A percentile compares a stretch with the other conserved stretches of the same genome.
These are phyloP conservation scores for Protodeltote pygarga DNA, from an alignment of 2,888 invertebrate genomes.

Conservation along the genomic window DNA sequence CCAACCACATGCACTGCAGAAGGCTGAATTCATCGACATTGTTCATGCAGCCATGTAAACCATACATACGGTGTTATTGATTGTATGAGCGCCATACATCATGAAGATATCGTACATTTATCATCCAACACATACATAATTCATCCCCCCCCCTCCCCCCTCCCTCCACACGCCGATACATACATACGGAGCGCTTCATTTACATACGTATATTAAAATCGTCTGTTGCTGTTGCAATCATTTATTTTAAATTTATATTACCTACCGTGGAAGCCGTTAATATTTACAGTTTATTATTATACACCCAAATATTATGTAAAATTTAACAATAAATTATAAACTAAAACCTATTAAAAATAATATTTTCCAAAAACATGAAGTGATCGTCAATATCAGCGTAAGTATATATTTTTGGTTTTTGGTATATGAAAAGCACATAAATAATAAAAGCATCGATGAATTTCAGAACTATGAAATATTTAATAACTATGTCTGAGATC, in stretches of 20 bases:
- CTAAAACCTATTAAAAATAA: background rate
- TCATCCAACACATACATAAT: conserved; percentile 25
- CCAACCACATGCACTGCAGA: too few relatives aligned
- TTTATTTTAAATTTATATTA: conserved; percentile 28
- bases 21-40: too few relatives aligned
- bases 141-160: conserved; percentile 13
- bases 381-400: too few relatives aligned
- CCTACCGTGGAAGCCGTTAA: conserved; percentile 38
- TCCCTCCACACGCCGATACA: background rate
- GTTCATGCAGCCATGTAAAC: background rate
- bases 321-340: background rate
- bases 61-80: conserved; percentile 4
- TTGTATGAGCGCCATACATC: conserved; percentile 13
- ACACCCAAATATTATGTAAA: conserved; percentile 2
- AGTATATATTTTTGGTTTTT: too few relatives aligned
- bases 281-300: conserved; percentile 17
- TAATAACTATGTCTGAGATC: too few relatives aligned
- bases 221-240: conserved; percentile 28
- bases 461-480: too few relatives aligned
- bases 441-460: too few relatives aligned
- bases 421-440: too few relatives aligned
- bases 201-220: conserved; percentile 21
- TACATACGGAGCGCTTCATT: conserved; percentile 15
- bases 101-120: conserved; percentile 14
- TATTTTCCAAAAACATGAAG: background rate